These are phyloP conservation scores for Prinia subflava DNA, from an alignment of 2,113 vertebrate genomes.

Conservation along the genomic window DNA sequence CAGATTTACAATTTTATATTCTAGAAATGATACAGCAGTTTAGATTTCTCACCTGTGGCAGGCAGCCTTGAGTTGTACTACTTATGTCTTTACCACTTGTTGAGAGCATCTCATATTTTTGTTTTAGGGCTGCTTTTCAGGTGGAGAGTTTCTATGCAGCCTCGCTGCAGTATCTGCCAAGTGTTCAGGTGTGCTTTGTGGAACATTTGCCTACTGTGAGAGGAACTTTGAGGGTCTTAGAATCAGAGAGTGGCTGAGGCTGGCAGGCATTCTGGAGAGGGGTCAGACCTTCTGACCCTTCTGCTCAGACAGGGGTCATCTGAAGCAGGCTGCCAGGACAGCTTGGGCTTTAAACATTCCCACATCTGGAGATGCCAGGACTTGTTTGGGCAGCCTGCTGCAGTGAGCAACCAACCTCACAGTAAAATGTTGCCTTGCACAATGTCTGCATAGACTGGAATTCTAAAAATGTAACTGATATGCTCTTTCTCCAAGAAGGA, in stretches of 20 bases:
- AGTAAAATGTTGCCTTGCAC: not conserved
- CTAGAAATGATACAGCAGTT: not conserved
- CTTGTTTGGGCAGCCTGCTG: accelerated
- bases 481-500: not conserved
- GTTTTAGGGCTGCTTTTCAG: not conserved
- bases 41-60: not conserved
- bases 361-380: not conserved
- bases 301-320: not conserved
- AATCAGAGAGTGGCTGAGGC: not conserved
- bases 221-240: not conserved
- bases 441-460: not conserved
- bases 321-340: not conserved
- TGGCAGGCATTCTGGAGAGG: not conserved
- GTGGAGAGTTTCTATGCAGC: not conserved
- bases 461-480: not conserved
- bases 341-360: not conserved
- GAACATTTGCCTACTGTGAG: not conserved
- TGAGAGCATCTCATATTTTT: not conserved
- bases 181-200: accelerated
- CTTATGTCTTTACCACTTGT: not conserved
- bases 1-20: not conserved
- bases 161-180: not conserved
- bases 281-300: not conserved
- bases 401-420: no score
- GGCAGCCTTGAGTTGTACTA: not conserved